Evolutionary conservation across 2,797 vertebrate species (phyloP).

Genomic region (Nyctibius grandis): DNA sequence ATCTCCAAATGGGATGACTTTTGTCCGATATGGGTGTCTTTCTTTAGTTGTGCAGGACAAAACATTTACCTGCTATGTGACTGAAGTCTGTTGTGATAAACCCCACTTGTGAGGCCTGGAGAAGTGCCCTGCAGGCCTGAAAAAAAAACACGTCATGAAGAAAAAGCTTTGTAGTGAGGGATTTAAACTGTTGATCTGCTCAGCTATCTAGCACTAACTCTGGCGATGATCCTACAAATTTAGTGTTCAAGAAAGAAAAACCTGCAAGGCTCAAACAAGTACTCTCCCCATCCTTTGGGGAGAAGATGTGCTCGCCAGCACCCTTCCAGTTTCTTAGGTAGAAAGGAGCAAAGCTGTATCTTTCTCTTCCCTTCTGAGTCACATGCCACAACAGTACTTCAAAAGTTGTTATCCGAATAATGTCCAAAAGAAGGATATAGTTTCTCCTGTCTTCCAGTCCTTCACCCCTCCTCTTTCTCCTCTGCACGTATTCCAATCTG

Average conservation of each 20-base stretch:
- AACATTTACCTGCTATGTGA: neutral
- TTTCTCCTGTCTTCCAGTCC: neutral
- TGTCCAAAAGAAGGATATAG: neutral
- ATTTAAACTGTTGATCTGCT: neutral
- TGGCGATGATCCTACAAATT: neutral
- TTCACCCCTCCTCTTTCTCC: neutral
- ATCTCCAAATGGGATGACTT: neutral
- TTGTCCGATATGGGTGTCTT: neutral
- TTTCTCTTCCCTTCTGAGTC: neutral
- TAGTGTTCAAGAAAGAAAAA: neutral
- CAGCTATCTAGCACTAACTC: neutral
- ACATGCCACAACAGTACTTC: neutral
- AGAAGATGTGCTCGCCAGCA: neutral
- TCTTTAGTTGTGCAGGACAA: neutral
- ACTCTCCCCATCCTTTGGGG: neutral
- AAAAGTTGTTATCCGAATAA: neutral
- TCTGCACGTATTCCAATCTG: neutral
- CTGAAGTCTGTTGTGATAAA: neutral
- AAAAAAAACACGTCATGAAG: neutral
- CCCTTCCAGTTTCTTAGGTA: neutral
- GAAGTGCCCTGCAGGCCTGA: neutral
- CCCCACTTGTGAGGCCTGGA: neutral
- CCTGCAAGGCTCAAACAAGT: neutral
- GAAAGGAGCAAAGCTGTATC: neutral
- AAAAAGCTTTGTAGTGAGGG: neutral